phyloP scores from a whole-genome alignment of 2,888 invertebrate genomes.

The Ptychoptera albimana region DNA sequence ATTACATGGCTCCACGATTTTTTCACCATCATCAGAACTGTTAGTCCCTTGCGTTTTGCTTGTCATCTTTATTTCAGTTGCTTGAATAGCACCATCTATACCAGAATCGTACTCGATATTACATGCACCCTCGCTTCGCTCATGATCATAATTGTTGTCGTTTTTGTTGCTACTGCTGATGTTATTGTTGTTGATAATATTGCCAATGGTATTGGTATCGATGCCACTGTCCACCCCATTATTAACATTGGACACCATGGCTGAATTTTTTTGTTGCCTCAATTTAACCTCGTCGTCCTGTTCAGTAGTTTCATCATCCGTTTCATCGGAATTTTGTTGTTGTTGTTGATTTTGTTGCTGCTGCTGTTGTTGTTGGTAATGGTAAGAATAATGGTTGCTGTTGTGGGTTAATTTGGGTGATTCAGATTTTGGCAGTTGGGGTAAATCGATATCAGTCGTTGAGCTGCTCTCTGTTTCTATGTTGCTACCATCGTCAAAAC shows the following conservation, averaged over 20 bases:
- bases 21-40: no score
- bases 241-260: not conserved
- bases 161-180: not conserved
- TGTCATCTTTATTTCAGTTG: not conserved
- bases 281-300: not conserved
- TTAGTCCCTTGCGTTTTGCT: no score
- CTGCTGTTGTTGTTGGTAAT: not conserved
- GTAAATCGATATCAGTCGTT: not conserved
- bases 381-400: no score
- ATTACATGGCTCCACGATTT: no score
- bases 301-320: not conserved
- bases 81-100: not conserved
- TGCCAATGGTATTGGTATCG: not conserved
- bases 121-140: not conserved
- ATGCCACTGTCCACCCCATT: not conserved
- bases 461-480: not conserved
- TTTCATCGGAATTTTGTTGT: not conserved
- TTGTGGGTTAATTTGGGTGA: no score
- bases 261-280: not conserved
- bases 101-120: not conserved
- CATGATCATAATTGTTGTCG: not conserved
- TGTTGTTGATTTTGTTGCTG: not conserved
- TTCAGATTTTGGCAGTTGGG: no score
- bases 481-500: slow-evolving; percentile 14
- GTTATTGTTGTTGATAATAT: not conserved